These are phyloP conservation scores for Mesorhabditis sp. DNA, from an alignment of 2,888 invertebrate species.

Conservation along the genomic window DNA sequence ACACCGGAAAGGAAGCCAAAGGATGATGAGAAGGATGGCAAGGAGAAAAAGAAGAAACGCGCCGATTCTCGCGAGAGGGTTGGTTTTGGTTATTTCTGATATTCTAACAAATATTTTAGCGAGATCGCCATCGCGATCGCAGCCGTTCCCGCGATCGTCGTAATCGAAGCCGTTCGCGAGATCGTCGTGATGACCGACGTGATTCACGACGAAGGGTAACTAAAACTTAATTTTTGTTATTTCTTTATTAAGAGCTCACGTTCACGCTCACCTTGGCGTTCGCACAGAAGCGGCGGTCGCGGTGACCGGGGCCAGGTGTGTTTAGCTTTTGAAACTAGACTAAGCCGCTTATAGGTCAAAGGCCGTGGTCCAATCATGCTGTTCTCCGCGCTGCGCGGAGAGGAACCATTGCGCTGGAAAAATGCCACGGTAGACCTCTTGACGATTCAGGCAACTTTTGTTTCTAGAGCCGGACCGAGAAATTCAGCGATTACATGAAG, in stretches of 20 bases:
- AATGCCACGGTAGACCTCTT: not conserved
- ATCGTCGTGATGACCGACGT: not conserved
- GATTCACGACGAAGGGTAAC: not conserved
- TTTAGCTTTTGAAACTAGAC: not conserved
- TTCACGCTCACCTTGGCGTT: not conserved
- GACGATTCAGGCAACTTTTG: not conserved
- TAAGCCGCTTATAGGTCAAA: not conserved
- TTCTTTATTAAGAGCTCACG: not conserved
- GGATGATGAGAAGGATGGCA: conserved; percentile 8
- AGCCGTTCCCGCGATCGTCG: conserved; percentile 12
- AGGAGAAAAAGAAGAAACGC: conserved; percentile 9
- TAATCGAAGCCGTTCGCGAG: conserved; percentile 9
- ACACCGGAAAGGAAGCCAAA: not conserved
- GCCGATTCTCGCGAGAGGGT: not conserved
- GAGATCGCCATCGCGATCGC: conserved; percentile 10
- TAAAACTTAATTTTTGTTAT: too few species aligned
- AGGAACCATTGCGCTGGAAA: not conserved
- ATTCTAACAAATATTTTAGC: not conserved
- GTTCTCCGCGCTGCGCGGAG: not conserved
- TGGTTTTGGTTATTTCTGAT: not conserved
- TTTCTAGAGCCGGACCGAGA: not conserved
- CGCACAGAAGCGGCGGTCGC: not conserved
- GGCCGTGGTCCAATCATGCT: not conserved
- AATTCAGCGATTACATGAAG: not conserved
- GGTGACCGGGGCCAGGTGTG: too few species aligned